These are phyloP conservation scores for Paracentrotus lividus DNA, from an alignment of 53 echinoderm and acorn worm species.

Conservation along the genomic window DNA sequence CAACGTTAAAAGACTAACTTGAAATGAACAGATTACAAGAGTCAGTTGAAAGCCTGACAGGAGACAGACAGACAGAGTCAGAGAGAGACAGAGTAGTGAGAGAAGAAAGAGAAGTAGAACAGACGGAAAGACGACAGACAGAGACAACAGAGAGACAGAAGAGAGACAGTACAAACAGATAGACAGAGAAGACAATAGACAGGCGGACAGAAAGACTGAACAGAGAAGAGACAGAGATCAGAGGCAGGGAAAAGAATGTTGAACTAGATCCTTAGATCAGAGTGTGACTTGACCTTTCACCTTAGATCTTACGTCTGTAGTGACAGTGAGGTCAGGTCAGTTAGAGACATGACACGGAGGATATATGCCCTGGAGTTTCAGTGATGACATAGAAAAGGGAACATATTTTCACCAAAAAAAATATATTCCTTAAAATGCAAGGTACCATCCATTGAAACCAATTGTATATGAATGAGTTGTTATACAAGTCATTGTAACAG, in stretches of 20 bases:
- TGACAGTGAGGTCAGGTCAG: background rate
- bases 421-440: too few relatives aligned
- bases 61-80: too few relatives aligned
- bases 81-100: too few relatives aligned
- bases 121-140: background rate
- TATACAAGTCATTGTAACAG: too few relatives aligned
- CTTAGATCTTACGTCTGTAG: conserved; percentile 12
- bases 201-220: background rate
- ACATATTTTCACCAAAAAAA: too few relatives aligned
- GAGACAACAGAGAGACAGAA: conserved; percentile 7
- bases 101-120: background rate
- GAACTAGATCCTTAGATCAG: conserved; percentile 44
- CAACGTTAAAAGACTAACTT: too few relatives aligned
- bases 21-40: too few relatives aligned
- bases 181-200: background rate
- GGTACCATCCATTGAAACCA: too few relatives aligned
- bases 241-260: background rate
- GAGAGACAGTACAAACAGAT: background rate
- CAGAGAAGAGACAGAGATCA: background rate
- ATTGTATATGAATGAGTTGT: too few relatives aligned
- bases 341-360: background rate
- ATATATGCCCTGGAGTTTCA: background rate
- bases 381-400: background rate
- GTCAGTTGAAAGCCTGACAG: too few relatives aligned
- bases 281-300: conserved; percentile 55